Conservation (phyloP, 2,888 invertebrate genomes). For the Phaonia tiefii region DNA sequence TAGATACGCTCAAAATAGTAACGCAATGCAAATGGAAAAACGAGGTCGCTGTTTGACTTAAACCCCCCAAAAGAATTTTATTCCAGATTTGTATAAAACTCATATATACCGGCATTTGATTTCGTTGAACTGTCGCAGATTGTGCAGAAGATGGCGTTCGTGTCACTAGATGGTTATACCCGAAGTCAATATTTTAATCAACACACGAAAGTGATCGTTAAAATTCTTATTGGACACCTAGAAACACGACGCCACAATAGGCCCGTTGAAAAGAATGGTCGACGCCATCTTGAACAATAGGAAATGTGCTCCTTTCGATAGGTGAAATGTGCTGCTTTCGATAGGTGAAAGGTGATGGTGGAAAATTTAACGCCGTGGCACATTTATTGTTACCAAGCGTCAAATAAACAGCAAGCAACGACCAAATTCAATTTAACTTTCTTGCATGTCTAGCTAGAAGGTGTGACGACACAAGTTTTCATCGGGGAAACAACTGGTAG, state of each 20-base stretch:
- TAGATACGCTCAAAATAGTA: neutral
- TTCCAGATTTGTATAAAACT: conserved; percentile 41
- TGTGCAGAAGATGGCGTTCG: conserved; percentile 57
- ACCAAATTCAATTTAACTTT: too few species aligned
- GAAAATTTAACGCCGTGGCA: too few species aligned
- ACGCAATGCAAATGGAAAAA: conserved; percentile 14
- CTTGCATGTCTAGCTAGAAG: too few species aligned
- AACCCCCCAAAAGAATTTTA: conserved; percentile 29
- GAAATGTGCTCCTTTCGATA: conserved; percentile 50
- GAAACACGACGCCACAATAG: conserved; percentile 47
- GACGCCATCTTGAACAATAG: conserved; percentile 58
- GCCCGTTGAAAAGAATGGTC: conserved; percentile 8
- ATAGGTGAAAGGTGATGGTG: conserved; percentile 38
- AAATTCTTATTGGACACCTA: conserved; percentile 38
- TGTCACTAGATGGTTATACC: neutral
- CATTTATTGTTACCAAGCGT: conserved; percentile 51
- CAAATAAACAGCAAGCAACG: neutral
- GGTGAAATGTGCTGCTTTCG: too few species aligned
- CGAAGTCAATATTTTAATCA: conserved; percentile 23
- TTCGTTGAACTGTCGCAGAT: neutral
- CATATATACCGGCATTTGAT: conserved; percentile 48
- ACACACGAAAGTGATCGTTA: conserved; percentile 35
- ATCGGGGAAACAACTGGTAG: neutral
- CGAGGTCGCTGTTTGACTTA: conserved; percentile 21
- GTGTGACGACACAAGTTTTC: too few species aligned